Percentiles rank a stretch among this genome's conserved stretches.
These are phyloP conservation scores for Diplolepis rosae DNA, from an alignment of 2,888 invertebrate species.

Conservation along the genomic window DNA sequence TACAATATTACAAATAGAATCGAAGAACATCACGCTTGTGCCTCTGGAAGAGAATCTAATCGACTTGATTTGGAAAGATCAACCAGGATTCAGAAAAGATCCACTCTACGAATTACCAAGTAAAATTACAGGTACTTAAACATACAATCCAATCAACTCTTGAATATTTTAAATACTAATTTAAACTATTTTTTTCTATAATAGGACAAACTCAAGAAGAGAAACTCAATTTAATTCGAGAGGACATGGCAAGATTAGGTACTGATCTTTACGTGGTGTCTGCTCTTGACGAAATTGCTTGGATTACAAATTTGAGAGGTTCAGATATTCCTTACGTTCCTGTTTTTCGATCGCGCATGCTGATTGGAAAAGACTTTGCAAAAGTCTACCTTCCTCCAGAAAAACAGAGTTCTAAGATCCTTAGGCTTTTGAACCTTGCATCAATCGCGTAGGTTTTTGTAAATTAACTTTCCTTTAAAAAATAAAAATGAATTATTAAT, in stretches of 20 bases:
- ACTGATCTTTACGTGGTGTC: slow-evolving; percentile 70
- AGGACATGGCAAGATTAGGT: slow-evolving; percentile 45
- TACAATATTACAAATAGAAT: slow-evolving; percentile 33
- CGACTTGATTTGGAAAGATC: slow-evolving; percentile 71
- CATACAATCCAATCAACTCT: not conserved
- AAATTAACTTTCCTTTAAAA: not conserved
- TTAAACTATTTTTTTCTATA: not conserved
- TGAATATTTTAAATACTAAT: not conserved
- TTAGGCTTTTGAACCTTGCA: not conserved
- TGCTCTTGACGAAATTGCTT: slow-evolving; percentile 74
- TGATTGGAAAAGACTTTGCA: slow-evolving; percentile 52
- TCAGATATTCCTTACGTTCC: slow-evolving; percentile 74
- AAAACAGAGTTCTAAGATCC: slow-evolving; percentile 64
- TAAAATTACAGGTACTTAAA: slow-evolving; percentile 58
- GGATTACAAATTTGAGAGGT: slow-evolving; percentile 75
- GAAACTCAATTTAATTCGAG: slow-evolving; percentile 49
- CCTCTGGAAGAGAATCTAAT: slow-evolving; percentile 61
- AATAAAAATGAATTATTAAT: not conserved
- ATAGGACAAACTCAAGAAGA: slow-evolving; percentile 52
- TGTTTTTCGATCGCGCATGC: slow-evolving; percentile 63
- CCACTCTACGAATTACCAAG: slow-evolving; percentile 67
- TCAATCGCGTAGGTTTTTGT: not conserved
- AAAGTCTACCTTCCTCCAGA: slow-evolving; percentile 67
- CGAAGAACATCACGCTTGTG: slow-evolving; percentile 53
- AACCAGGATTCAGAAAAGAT: slow-evolving; percentile 67